Evolutionary conservation across 2,797 vertebrate species (phyloP).

Genomic region (Anableps anableps): DNA sequence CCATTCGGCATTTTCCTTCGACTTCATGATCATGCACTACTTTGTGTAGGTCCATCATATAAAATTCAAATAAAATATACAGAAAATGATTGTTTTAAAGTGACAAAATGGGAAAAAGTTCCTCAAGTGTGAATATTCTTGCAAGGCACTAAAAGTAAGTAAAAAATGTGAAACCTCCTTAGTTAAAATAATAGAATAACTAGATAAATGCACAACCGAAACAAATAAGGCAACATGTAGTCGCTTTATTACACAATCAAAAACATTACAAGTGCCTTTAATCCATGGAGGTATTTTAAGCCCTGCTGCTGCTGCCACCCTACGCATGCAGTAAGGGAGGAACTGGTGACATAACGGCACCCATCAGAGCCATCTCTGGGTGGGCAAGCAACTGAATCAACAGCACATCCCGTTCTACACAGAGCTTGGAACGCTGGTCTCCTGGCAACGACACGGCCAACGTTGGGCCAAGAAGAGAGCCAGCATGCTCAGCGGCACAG

Average conservation of each 20-base stretch:
- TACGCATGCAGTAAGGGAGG: slow-evolving; percentile 28
- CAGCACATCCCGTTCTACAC: slow-evolving; percentile 76
- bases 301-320: slow-evolving; percentile 27
- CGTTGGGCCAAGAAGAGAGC: slow-evolving; percentile 48
- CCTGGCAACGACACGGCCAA: slow-evolving; percentile 77
- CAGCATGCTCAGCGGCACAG: slow-evolving; percentile 44
- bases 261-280: slow-evolving; percentile 20
- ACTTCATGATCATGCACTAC: not conserved
- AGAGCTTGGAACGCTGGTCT: slow-evolving; percentile 69
- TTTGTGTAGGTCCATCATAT: not conserved
- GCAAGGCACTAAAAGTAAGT: not conserved
- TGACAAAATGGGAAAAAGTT: not conserved
- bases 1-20: not conserved
- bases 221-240: not conserved
- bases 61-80: not conserved
- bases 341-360: slow-evolving; percentile 65
- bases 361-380: slow-evolving; percentile 69
- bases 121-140: not conserved
- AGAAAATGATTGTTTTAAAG: not conserved
- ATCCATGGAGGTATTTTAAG: slow-evolving; percentile 23
- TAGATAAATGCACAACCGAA: not conserved
- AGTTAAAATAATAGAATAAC: not conserved
- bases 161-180: not conserved
- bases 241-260: slow-evolving; percentile 1
- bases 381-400: slow-evolving; percentile 71